Evolutionary conservation across 2,888 invertebrate genomes (phyloP).

Genomic region (Chloromyia formosa): DNA sequence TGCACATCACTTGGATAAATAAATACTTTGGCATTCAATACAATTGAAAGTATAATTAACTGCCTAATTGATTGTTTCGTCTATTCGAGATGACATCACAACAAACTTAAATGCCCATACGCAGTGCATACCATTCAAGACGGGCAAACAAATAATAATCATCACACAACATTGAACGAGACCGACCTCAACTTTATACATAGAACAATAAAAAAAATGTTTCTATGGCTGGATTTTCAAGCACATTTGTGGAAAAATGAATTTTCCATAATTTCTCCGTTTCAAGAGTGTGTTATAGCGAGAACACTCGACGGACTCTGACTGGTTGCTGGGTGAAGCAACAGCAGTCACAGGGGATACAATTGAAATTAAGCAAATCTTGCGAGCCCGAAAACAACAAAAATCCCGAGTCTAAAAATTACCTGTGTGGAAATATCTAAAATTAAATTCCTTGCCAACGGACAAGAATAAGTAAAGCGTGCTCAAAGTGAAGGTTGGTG

Average conservation of each 20-base stretch:
- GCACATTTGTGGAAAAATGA: slow-evolving; percentile 1
- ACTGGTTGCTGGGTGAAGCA: neutral
- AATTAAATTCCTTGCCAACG: slow-evolving; percentile 24
- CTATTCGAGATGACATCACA: slow-evolving; percentile 34
- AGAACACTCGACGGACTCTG: neutral
- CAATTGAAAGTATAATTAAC: slow-evolving; percentile 36
- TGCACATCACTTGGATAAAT: slow-evolving; percentile 3
- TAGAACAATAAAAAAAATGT: neutral
- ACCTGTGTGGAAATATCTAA: slow-evolving; percentile 33
- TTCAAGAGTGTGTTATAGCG: neutral
- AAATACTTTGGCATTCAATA: slow-evolving; percentile 33
- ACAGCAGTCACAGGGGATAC: neutral
- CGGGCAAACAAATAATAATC: slow-evolving; percentile 11
- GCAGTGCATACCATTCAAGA: slow-evolving; percentile 8
- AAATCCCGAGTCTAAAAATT: slow-evolving; percentile 24
- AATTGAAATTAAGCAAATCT: slow-evolving; percentile 9
- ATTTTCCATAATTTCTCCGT: neutral
- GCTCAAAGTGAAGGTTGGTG: slow-evolving; percentile 15
- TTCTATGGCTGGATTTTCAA: no score
- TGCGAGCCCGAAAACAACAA: neutral
- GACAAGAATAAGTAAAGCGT: slow-evolving; percentile 25
- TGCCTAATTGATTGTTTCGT: slow-evolving; percentile 39
- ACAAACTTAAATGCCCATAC: slow-evolving; percentile 1
- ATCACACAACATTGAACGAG: neutral
- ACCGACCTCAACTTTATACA: slow-evolving; percentile 9